Base-by-base conservation (phyloP, 2,888 invertebrate genomes). In the Caenorhabditis wallacei region DNA sequence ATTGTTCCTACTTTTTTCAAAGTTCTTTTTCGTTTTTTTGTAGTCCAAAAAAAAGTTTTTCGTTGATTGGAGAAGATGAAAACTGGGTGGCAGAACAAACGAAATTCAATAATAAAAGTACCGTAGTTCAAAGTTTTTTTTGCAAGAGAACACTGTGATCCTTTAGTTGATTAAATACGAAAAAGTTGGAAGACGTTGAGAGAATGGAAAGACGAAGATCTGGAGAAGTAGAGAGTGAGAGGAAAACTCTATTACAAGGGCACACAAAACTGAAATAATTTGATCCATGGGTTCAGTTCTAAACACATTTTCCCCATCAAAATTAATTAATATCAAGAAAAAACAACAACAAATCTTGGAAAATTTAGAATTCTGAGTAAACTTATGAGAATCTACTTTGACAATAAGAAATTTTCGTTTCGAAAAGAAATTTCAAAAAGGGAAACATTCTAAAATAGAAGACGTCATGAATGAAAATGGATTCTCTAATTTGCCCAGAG, bases 71-170 rank as follows among this genome's bases (percentile, higher is more conserved):
- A 13, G 35, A 35, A 66, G 20, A 37, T 24, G 16, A 37, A 37
- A 53, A 40, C 40, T 40, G 40, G 40, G 40, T 40, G 16, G 40
- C 10, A 13, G 16, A 40, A 40, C 13, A 10, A 8, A 2, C 16
- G 35, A 22, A 40, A 59, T n/a, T 59, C 59, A 20, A 59, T 59
- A 20, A 59, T 59, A 66, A 66, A 66, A 51, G n/a, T 24, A 66
- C 66, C 53, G 53, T 53, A 66, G 53, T 8, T 35, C 18, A 10
- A 35, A 56, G 57, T 48, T 37, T 37, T 30, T 46, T 64, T 26
- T 11, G 24, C 30, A 48, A 24, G 35, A 51, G 35, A 64, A 48
- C 22, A 16, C 22, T 5, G 20, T 0, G 22, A 10, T 43, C 26
- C 46, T 46, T 63, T 22, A 4, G 0, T 13, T 63, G 37, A 63